Evolutionary conservation across 2,888 invertebrate genomes (phyloP), one percentile per base, ranked within the genome.

Genomic region (Sipha maydis): DNA sequence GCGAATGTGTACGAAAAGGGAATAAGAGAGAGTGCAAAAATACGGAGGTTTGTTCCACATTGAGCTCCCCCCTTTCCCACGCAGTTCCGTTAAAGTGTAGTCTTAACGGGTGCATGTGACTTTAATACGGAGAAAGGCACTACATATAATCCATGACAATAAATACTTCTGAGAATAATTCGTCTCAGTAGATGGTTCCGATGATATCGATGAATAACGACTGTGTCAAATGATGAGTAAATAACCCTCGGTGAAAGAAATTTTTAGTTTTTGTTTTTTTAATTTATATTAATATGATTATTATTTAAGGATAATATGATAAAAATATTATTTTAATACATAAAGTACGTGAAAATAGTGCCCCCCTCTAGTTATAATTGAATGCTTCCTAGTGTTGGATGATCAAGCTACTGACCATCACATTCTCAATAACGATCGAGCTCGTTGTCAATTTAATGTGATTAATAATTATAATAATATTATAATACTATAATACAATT

Each of bases 61-160:
- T 73, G 86, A 86, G 79, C 56, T 75, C 34, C 28, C 56, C 31
- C 79, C 34, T 21, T 28, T 21, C 25, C 8, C 28, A 4, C 41
- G 9, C 25, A 14, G 31, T 28, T 14, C 67, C 61, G 76, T 77
- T 85, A 85, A 86, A 79, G 86, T 71, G 69, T 71, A 71, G 69
- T 80, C 73, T 80, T 79, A 86, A 73, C 61, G 56, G 80, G 56
- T 41, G 79, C 41, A 80, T 86, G 80, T 71, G 73, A 86, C 86
- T 73, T 86, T 61, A 73, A 80, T 73, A 61, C 41, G 21, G n/a
- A 38, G 2, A 5, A 25, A 34, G 78, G 14, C 8, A 54, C 76
- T 76, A 77, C 71, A 73, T 86, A 73, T 86, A 86, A 86, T 86
- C 80, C 79, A 86, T 73, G 78, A 85, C 85, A 86, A 86, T 86